Percentiles rank a stretch among this genome's conserved stretches.
Evolutionary conservation across 2,888 invertebrate species (phyloP).

Genomic region (Phrixothrix hirtus): DNA sequence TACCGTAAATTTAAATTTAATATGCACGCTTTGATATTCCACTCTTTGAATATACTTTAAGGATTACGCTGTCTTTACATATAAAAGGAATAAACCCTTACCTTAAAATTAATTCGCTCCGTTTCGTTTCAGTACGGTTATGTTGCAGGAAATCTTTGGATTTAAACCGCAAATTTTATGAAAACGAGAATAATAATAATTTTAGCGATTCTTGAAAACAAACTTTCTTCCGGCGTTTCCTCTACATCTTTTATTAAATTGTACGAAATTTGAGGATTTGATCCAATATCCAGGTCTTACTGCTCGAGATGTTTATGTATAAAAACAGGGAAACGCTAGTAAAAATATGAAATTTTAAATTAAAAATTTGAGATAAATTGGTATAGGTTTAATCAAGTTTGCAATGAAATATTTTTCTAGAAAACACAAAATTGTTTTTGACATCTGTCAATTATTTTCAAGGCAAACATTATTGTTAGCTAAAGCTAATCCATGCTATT

Average conservation of each 20-base stretch:
- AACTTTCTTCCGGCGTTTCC: not conserved
- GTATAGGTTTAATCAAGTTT: too few species aligned
- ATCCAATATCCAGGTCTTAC: too few species aligned
- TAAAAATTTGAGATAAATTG: too few species aligned
- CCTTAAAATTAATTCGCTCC: constrained; percentile 7
- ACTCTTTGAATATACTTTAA: constrained; percentile 16
- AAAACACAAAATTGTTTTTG: too few species aligned
- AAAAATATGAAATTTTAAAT: too few species aligned
- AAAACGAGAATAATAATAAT: not conserved
- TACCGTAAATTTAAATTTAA: constrained; percentile 29
- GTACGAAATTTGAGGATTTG: not conserved
- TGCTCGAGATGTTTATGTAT: too few species aligned
- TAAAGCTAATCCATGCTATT: too few species aligned
- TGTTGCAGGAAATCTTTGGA: not conserved
- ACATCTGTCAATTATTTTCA: too few species aligned
- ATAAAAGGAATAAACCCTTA: constrained; percentile 6
- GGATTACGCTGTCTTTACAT: constrained; percentile 13
- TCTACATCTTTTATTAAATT: too few species aligned
- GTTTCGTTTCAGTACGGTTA: not conserved
- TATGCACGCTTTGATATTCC: constrained; percentile 24
- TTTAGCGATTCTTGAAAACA: not conserved
- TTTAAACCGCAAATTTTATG: not conserved
- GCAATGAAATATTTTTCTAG: too few species aligned
- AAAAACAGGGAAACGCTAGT: too few species aligned
- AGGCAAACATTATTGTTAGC: too few species aligned